A percentile compares a stretch with the other conserved stretches of the same genome.
Conservation (phyloP, 2,113 vertebrate species). For the Gymnocephalus cernua region DNA sequence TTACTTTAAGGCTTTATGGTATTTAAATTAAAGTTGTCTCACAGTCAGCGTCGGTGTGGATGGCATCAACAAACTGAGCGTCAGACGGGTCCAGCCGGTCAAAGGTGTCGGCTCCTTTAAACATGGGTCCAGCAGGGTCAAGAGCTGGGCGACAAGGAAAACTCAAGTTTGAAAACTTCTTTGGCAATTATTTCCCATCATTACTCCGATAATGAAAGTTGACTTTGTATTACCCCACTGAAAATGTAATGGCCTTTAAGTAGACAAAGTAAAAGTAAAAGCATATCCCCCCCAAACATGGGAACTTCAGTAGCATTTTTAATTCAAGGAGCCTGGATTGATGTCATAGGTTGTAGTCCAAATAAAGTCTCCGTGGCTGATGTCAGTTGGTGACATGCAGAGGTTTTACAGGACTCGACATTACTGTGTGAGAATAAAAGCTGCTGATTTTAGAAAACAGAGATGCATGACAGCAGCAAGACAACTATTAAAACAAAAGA, state of each 20-base stretch:
- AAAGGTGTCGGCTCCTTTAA: conserved; percentile 87
- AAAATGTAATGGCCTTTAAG: too few species aligned
- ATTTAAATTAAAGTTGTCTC: conserved; percentile 67
- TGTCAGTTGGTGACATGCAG: neutral
- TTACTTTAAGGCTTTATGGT: neutral
- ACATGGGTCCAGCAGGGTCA: conserved; percentile 94
- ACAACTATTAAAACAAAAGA: neutral
- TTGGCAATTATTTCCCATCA: neutral
- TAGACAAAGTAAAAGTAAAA: neutral
- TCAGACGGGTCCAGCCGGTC: conserved; percentile 93
- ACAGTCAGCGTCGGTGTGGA: conserved; percentile 97
- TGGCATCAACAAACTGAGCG: conserved; percentile 93
- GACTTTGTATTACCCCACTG: neutral
- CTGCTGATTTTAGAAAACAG: neutral
- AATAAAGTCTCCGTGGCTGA: neutral
- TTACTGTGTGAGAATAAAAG: neutral
- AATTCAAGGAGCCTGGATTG: neutral
- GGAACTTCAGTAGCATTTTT: neutral
- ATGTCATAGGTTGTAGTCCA: neutral
- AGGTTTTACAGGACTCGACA: too few species aligned
- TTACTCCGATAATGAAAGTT: neutral
- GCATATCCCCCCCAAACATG: neutral
- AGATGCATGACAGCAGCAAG: neutral
- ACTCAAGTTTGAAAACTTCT: too few species aligned
- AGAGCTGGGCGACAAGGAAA: conserved; percentile 83